Base-by-base conservation (phyloP, 2,113 vertebrate species). In the Gila orcuttii region DNA sequence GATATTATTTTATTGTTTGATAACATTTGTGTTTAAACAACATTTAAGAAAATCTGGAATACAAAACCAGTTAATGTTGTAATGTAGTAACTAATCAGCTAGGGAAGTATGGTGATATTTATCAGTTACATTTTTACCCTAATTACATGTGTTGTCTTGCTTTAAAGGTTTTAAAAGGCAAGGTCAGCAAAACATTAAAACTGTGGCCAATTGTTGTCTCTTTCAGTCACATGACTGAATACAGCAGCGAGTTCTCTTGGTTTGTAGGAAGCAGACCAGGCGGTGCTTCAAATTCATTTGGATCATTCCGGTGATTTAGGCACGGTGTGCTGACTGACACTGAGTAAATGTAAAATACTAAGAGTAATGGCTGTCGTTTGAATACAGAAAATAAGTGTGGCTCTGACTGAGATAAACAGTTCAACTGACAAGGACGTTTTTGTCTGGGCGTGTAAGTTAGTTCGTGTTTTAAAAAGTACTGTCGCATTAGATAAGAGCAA, bases 221-320 rank as follows among this genome's bases (percentile, higher is more conserved):
- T 52, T 28, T 78, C 21, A 80, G 75, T 90, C 89, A 89, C 83
- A 85, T 90, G 86, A 79, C 79, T 89, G 85, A 79, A 74, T 52
- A 64, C 81, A 86, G 28, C 17, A 21, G 21, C 55, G 11, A 86
- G 77, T 88, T 71, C 79, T 80, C 74, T 55, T 79, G 52, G 36
- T 59, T 45, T 68, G 47, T 23, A 17, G 28, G 71, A 71, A 3
- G 55, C 39, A n/a, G 59, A 36, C 13, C n/a, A 57, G 55, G 7
- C 50, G 50, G 17, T 71, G 55, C 69, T 76, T 84, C 82, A 87
- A 75, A 84, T 74, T 15, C 33, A 74, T 33, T 47, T 60, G 33
- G 12, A 45, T 9, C 31, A 28, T 31, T 31, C 76, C 69, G 45
- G 75, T n/a, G 73, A 52, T 28, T 4, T 11, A 31, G 19, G 4